These are phyloP conservation scores for Anarhynchus alexandrinus DNA, from an alignment of 2,113 vertebrate species.

Conservation along the genomic window DNA sequence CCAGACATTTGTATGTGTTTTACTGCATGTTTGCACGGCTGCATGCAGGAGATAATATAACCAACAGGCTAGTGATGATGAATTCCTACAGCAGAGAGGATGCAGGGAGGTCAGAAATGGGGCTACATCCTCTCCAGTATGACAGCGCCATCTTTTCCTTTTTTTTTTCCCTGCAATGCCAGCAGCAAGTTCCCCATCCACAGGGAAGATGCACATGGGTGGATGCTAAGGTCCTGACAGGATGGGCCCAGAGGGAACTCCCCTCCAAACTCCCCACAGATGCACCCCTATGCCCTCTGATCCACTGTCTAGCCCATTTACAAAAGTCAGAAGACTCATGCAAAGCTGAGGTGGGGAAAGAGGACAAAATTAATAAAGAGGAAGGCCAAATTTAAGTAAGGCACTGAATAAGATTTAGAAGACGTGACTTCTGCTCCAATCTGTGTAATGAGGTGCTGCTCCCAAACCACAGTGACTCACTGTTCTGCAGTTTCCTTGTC, in stretches of 20 bases:
- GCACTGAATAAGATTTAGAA: not conserved
- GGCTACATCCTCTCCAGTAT: not conserved
- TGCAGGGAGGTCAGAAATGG: not conserved
- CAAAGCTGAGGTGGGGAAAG: not conserved
- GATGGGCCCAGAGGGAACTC: not conserved
- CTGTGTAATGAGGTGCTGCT: not conserved
- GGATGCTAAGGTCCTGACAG: not conserved
- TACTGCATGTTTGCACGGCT: not conserved
- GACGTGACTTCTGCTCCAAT: not conserved
- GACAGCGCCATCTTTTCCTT: not conserved
- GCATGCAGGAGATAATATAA: conserved; percentile 7
- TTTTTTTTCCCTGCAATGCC: not conserved
- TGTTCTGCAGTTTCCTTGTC: not conserved
- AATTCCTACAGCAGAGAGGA: not conserved
- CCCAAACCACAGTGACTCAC: not conserved
- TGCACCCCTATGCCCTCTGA: not conserved
- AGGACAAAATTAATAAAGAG: not conserved
- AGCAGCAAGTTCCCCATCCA: not conserved
- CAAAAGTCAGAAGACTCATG: not conserved
- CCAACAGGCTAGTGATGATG: not conserved
- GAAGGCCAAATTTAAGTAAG: not conserved
- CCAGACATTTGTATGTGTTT: not conserved
- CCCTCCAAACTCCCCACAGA: not conserved
- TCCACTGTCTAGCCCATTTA: not conserved
- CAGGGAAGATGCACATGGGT: not conserved